phyloP scores from a whole-genome alignment of 2,113 vertebrate species.

The Petromus typicus region DNA sequence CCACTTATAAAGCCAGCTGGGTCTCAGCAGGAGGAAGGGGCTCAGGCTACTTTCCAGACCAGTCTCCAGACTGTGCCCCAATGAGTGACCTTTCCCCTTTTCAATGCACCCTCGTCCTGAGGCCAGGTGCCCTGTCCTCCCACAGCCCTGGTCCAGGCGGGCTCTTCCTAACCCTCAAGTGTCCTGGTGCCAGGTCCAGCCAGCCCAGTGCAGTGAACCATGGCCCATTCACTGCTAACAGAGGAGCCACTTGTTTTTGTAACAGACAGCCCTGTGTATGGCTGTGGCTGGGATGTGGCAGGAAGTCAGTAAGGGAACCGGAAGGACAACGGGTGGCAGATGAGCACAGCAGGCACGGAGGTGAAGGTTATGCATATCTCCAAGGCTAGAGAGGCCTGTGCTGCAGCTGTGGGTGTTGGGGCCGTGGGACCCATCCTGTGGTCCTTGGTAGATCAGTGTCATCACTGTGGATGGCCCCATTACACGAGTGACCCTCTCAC shows the following conservation, averaged over 20 bases:
- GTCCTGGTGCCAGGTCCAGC: not conserved
- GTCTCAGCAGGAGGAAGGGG: not conserved
- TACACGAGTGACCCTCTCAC: too few relatives aligned
- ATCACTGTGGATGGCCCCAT: not conserved
- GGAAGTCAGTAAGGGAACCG: not conserved
- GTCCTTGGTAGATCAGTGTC: not conserved
- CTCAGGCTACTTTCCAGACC: too few relatives aligned
- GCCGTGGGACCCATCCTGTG: too few relatives aligned
- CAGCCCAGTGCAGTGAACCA: not conserved
- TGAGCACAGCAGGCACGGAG: too few relatives aligned
- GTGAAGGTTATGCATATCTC: too few relatives aligned
- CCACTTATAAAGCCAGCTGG: not conserved
- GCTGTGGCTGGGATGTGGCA: not conserved
- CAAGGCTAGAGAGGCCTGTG: rapidly evolving
- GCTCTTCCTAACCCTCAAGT: not conserved
- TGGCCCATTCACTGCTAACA: not conserved
- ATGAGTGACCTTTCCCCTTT: too few relatives aligned
- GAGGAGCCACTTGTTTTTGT: not conserved
- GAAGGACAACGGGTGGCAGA: not conserved
- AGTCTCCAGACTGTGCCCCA: too few relatives aligned
- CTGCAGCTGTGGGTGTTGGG: not conserved
- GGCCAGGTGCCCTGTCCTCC: not conserved
- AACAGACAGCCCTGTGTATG: not conserved
- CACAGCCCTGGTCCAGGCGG: too few relatives aligned
- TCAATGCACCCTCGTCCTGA: not conserved